Percentiles rank a stretch among this genome's conserved stretches.
These are phyloP conservation scores for Mus caroli DNA, from an alignment of 2,797 vertebrate genomes.

Conservation along the genomic window DNA sequence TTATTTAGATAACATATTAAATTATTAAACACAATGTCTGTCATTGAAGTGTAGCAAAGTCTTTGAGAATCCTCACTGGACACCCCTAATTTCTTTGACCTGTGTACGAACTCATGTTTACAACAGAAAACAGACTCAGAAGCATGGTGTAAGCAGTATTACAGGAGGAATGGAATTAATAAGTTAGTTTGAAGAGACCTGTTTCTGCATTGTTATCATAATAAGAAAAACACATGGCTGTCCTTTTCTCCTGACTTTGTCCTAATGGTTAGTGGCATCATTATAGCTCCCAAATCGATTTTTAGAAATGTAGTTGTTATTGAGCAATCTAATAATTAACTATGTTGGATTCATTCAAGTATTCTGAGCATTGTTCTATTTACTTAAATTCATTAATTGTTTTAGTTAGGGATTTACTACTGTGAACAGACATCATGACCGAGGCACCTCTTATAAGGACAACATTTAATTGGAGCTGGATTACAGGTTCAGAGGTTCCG, in stretches of 20 bases:
- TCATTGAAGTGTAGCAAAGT: neutral
- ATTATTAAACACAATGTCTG: neutral
- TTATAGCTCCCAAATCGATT: neutral
- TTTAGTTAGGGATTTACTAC: neutral
- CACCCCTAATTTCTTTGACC: neutral
- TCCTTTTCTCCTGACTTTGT: neutral
- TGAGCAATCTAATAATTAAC: neutral
- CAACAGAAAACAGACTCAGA: conserved; percentile 30
- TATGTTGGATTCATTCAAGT: neutral
- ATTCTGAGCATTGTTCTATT: neutral
- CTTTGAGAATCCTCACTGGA: neutral
- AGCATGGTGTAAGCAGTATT: neutral
- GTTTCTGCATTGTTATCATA: conserved; percentile 9
- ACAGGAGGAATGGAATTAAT: neutral
- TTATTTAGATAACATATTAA: neutral
- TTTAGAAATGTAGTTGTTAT: neutral
- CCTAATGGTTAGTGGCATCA: neutral
- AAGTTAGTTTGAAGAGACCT: neutral
- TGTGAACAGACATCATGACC: too few species aligned
- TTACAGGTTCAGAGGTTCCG: too few species aligned
- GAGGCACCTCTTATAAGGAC: too few species aligned
- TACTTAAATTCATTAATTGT: conserved; percentile 4
- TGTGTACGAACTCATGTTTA: neutral
- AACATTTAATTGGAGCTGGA: too few species aligned
- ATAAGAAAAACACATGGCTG: neutral